Evolutionary conservation across 2,888 invertebrate genomes (phyloP), one percentile per base, ranked within the genome.

Genomic region (Emmelina monodactyla): DNA sequence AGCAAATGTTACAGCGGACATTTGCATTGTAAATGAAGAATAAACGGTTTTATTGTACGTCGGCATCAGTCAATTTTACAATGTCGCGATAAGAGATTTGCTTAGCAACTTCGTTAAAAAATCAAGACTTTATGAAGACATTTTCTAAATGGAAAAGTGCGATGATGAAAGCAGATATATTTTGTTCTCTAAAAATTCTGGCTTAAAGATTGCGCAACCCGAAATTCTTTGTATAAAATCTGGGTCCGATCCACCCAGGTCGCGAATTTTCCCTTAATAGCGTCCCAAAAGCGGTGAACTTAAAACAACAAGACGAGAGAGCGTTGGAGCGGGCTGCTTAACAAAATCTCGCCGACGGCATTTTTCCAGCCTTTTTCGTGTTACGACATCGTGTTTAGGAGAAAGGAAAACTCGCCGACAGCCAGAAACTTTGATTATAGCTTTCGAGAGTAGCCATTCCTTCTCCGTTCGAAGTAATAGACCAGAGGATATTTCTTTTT

Each of bases 401-500:
- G 70, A 63, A 71, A 72, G 64, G 71, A 69, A 75, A 78, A 69
- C 71, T 70, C 68, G 68, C 61, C 65, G 64, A 70, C 72, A 69
- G 62, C 61, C 66, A 59, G 62, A 73, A 76, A 78, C 72, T 78
- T 76, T 75, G 76, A 75, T 78, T 78, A 75, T 76, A 69, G 72
- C 68, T 53, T 69, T 71, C 72, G 68, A 66, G 69, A 76, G 66
- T 69, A 61, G 68, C 68, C 70, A 65, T 70, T 71, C 58, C 49
- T 57, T 58, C 59, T 59, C 52, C 68, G 63, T 71, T 69, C 61
- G 71, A 72, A 68, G 75, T 68, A 71, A 76, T 76, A 75, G 71
- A 67, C 65, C 65, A 51, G 48, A 47, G 53, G 57, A 68, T 71
- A 75, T 75, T 70, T 73, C 25, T 65, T 76, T 78, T 75, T 76